These are phyloP conservation scores for Patella depressa DNA, from an alignment of 2,888 invertebrate genomes.

Conservation along the genomic window DNA sequence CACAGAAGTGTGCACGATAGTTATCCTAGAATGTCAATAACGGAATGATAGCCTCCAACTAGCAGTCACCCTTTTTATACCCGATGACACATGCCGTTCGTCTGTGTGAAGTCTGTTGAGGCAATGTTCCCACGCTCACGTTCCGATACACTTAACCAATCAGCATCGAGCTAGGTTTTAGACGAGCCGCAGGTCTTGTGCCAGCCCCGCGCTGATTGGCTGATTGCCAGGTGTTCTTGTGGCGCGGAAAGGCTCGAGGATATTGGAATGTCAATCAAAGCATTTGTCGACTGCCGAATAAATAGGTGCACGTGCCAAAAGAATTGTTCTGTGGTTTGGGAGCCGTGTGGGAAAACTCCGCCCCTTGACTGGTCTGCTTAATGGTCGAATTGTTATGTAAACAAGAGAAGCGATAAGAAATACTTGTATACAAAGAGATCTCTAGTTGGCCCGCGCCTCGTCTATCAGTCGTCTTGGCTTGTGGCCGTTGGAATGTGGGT, in stretches of 20 bases:
- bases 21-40: constrained; percentile 19
- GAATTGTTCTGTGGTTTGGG: constrained; percentile 50
- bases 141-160: constrained; percentile 55
- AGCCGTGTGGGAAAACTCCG: constrained; percentile 65
- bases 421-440: constrained; percentile 27
- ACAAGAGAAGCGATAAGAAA: constrained; percentile 27
- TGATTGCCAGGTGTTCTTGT: constrained; percentile 45
- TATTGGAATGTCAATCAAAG: constrained; percentile 51
- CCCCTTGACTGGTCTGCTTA: constrained; percentile 37
- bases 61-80: constrained; percentile 42
- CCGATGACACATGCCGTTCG: constrained; percentile 50
- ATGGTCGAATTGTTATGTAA: constrained; percentile 32
- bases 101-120: constrained; percentile 59
- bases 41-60: not conserved
- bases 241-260: constrained; percentile 17
- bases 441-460: constrained; percentile 25
- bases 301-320: constrained; percentile 54
- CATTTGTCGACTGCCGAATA: constrained; percentile 45
- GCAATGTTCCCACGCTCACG: constrained; percentile 63
- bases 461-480: constrained; percentile 18
- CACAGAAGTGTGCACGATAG: no score
- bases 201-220: constrained; percentile 40
- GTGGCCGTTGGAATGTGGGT: constrained; percentile 23
- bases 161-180: constrained; percentile 22
- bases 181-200: constrained; percentile 36